A percentile compares a stretch with the other conserved stretches of the same genome.
Conservation (phyloP, 2,797 vertebrate species). For the Anguilla pacifica region DNA sequence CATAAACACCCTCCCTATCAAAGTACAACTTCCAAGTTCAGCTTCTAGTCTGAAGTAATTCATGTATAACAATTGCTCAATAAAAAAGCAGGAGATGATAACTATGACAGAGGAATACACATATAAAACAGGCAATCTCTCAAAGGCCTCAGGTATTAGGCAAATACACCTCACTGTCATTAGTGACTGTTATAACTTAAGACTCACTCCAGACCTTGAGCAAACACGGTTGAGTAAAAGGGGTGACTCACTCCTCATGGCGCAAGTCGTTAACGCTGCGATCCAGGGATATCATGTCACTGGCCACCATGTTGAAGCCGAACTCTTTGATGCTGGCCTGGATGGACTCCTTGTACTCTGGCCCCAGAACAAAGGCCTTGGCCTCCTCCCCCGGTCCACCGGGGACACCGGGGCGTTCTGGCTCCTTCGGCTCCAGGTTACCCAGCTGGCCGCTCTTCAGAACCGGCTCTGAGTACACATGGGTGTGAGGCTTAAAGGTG, state of each 20-base stretch:
- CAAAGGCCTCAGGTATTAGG: neutral
- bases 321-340: conserved; percentile 97
- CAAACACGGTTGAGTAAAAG: neutral
- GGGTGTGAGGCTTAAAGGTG: conserved; percentile 89
- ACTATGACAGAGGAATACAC: neutral
- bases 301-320: conserved; percentile 99
- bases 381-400: conserved; percentile 91
- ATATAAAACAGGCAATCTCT: neutral
- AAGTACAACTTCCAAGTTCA: neutral
- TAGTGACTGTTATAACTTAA: neutral
- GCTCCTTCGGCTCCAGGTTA: conserved; percentile 90
- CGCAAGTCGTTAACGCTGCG: conserved; percentile 89
- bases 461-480: conserved; percentile 79
- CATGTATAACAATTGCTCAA: neutral
- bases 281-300: conserved; percentile 98
- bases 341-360: conserved; percentile 89
- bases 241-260: conserved; percentile 90
- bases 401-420: conserved; percentile 85
- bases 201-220: neutral
- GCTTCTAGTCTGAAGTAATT: neutral
- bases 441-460: conserved; percentile 82
- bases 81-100: neutral
- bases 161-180: neutral
- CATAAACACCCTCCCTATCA: neutral
- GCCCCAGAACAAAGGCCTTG: conserved; percentile 86